Percentiles rank a stretch among this genome's conserved stretches.
These are phyloP conservation scores for Nasonia vitripennis DNA, from an alignment of 1,140 invertebrate species.

Conservation along the genomic window DNA sequence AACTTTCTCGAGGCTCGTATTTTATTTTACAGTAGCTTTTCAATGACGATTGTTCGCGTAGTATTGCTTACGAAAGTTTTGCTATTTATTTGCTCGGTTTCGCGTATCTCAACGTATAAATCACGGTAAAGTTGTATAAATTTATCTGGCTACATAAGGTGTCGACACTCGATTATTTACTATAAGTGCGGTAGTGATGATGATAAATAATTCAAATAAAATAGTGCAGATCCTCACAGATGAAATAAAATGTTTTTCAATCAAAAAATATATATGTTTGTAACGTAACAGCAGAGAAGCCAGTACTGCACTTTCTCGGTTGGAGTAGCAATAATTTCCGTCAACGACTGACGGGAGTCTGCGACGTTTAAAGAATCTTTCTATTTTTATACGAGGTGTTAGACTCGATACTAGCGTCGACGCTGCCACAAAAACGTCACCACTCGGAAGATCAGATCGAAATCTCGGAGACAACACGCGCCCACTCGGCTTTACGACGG, in stretches of 20 bases:
- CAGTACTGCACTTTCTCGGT: not conserved
- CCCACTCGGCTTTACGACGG: not conserved
- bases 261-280: not conserved
- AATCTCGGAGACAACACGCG: not conserved
- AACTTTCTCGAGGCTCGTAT: not conserved
- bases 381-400: slow-evolving; percentile 1
- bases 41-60: not conserved
- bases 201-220: too few relatives aligned
- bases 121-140: too few relatives aligned
- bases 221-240: too few relatives aligned
- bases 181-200: too few relatives aligned
- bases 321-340: not conserved
- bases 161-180: too few relatives aligned
- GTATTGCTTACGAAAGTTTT: not conserved
- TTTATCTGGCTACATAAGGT: too few relatives aligned
- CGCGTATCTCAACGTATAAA: too few relatives aligned
- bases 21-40: not conserved
- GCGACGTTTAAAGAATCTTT: not conserved
- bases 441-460: not conserved
- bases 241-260: too few relatives aligned
- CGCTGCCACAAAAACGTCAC: not conserved
- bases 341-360: not conserved
- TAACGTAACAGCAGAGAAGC: not conserved
- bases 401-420: not conserved
- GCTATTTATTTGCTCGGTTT: not conserved